Base-by-base conservation (phyloP, 2,888 invertebrate species). In the Phrixothrix hirtus region DNA sequence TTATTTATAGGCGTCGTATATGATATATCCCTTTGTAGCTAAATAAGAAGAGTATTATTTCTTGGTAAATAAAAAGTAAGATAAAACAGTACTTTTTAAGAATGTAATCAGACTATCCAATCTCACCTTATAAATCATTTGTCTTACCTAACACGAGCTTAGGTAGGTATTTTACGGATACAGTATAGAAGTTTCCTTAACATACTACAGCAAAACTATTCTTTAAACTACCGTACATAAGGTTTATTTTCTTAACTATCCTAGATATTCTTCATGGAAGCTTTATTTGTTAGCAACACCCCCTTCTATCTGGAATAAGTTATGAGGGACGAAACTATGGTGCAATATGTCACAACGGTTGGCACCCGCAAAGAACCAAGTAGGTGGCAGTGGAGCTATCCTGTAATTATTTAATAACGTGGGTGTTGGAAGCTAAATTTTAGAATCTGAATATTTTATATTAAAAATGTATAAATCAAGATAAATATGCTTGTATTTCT, bases 261-360 rank as follows among this genome's bases (percentile, higher is more conserved):
- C 54, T 45, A 26, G 30, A 30, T 43, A 55, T 54, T 57, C 60
- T 60, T 57, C 55, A 61, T 64, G 60, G 61, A 59, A 55, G 62
- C 50, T 49, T 57, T 55, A 51, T 58, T 57, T 54, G 38, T 46
- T 48, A 46, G 60, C 59, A 59, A 65, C 69, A 67, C 69, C 71
- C 69, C 68, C 64, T 68, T 66, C 60, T 65, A 65, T 66, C 61
- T 59, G 59, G 61, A 52, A 67, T 71, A 71, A 73, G 69, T 72
- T 63, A 66, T 57, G 54, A 58, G 63, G 64, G 67, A 60, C 65
- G 47, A 62, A 67, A 68, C 69, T 66, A 62, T 64, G 69, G 68
- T 61, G 70, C 70, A 74, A 73, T 75, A 73, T 73, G 74, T 75
- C 75, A 59, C 54, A 69, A 65, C 66, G 67, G 70, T 61, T 66